Evolutionary conservation across 2,113 vertebrate species (phyloP).

Genomic region (Mirza zaza): DNA sequence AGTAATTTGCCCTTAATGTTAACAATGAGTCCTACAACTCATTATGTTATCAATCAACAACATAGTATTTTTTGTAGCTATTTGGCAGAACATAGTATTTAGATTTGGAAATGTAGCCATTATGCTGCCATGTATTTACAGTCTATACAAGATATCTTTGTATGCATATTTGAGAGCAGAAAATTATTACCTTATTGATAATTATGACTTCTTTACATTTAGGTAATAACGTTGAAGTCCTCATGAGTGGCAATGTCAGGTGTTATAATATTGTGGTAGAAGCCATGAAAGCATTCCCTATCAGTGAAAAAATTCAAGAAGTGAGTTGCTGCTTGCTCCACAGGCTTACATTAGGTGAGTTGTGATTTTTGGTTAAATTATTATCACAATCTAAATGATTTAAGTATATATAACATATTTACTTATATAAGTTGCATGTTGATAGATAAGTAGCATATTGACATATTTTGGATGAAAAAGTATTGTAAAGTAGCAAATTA

Average conservation of each 20-base stretch:
- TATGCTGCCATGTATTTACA: not conserved
- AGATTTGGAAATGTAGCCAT: not conserved
- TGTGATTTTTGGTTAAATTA: not conserved
- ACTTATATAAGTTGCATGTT: not conserved
- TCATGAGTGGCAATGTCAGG: conserved; percentile 96
- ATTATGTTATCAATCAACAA: not conserved
- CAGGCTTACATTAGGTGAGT: conserved; percentile 93
- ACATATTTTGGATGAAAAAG: not conserved
- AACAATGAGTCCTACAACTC: not conserved
- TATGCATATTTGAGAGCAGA: not conserved
- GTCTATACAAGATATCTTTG: not conserved
- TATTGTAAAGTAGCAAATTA: not conserved
- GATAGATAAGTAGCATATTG: not conserved
- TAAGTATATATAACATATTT: not conserved
- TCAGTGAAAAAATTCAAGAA: conserved; percentile 91
- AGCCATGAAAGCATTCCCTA: conserved; percentile 89
- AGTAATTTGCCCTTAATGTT: not conserved
- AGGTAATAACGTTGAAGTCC: conserved; percentile 95
- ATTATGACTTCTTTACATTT: conserved; percentile 69
- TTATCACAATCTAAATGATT: not conserved
- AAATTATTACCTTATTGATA: not conserved
- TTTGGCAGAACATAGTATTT: conserved; percentile 22
- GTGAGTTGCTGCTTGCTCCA: conserved; percentile 91
- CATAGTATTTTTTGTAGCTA: not conserved
- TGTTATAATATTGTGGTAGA: conserved; percentile 91